Conservation (phyloP, 2,888 invertebrate genomes). For the Ormyrus pomaceus region DNA sequence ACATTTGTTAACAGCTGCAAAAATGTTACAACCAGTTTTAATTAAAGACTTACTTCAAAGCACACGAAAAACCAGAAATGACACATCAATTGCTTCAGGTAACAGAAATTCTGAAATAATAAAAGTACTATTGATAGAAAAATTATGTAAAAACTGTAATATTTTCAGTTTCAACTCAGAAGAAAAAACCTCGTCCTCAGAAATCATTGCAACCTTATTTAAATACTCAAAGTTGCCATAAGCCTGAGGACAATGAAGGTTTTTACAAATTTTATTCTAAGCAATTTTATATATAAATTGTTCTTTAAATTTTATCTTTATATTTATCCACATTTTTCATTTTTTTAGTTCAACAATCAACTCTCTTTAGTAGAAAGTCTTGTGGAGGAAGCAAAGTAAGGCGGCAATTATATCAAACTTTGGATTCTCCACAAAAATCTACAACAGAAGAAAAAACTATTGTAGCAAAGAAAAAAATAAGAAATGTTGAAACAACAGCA, state of each 20-base stretch:
- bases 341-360: conserved; percentile 36
- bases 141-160: not conserved
- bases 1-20: conserved; percentile 26
- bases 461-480: conserved; percentile 25
- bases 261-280: conserved; percentile 22
- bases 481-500: conserved; percentile 21
- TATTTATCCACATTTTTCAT: conserved; percentile 3
- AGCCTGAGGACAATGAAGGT: conserved; percentile 49
- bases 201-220: conserved; percentile 39
- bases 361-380: conserved; percentile 39
- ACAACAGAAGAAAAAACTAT: conserved; percentile 28
- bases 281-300: not conserved
- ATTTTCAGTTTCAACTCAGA: conserved; percentile 52
- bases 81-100: conserved; percentile 48
- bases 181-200: conserved; percentile 38
- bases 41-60: conserved; percentile 55
- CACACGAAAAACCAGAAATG: conserved; percentile 38
- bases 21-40: conserved; percentile 53
- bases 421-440: conserved; percentile 45
- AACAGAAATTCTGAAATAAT: not conserved
- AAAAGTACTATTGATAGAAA: not conserved
- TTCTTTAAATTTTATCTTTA: not conserved
- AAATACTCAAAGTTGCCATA: conserved; percentile 52
- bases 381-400: conserved; percentile 48
- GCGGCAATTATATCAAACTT: conserved; percentile 50